These are phyloP conservation scores for Bombyx mori DNA, from an alignment of 1,140 invertebrate species.

Conservation along the genomic window ASM3026992v2 NC_085132.1:6153501-6154000, in stretches of 20 bases:
- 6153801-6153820: slow-evolving; percentile 45
- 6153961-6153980: slow-evolving; percentile 7
- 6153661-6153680: slow-evolving; percentile 14
- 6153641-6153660: slow-evolving; percentile 58
- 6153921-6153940: slow-evolving; percentile 19
- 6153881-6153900: slow-evolving; percentile 41
- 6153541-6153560: slow-evolving; percentile 24
- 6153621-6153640: slow-evolving; percentile 32
- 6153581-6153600: slow-evolving; percentile 29
- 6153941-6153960: not conserved
- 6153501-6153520: slow-evolving; percentile 28
- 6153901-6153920: slow-evolving; percentile 50
- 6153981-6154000: slow-evolving; percentile 40
- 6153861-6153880: slow-evolving; percentile 23
- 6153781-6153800: slow-evolving; percentile 45
- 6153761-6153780: slow-evolving; percentile 44
- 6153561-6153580: slow-evolving; percentile 8
- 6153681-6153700: too few relatives aligned
- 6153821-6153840: slow-evolving; percentile 31
- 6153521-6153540: slow-evolving; percentile 22
- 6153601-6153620: slow-evolving; percentile 25
- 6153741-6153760: slow-evolving; percentile 33
- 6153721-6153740: slow-evolving; percentile 13
- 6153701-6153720: slow-evolving; percentile 20
- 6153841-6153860: slow-evolving; percentile 39